phyloP scores from a whole-genome alignment of 1,140 invertebrate genomes.

The Penaeus indicus region DNA sequence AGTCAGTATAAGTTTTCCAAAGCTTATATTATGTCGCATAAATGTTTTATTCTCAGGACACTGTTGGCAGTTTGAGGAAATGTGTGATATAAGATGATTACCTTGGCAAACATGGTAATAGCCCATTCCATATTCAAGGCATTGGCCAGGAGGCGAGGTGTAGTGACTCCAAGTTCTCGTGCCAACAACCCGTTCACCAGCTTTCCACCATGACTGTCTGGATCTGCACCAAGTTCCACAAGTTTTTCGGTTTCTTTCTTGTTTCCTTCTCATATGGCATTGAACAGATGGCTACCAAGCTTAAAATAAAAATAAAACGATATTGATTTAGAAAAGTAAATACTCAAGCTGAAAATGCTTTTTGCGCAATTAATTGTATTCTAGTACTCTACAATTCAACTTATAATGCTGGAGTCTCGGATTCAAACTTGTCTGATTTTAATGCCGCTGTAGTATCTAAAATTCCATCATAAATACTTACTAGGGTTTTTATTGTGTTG shows the following conservation, averaged over 20 bases:
- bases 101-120: neutral
- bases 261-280: neutral
- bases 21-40: too few species aligned
- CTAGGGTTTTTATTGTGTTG: neutral
- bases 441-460: too few species aligned
- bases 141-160: neutral
- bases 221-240: conserved; percentile 1
- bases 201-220: conserved; percentile 2
- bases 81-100: neutral
- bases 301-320: neutral
- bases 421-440: too few species aligned
- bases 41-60: too few species aligned
- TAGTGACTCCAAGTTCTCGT: neutral
- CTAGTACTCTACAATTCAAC: too few species aligned
- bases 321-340: too few species aligned
- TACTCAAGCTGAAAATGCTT: too few species aligned
- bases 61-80: too few species aligned
- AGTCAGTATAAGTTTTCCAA: too few species aligned
- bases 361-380: too few species aligned
- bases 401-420: too few species aligned
- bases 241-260: neutral
- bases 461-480: too few species aligned
- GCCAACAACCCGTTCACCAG: neutral
- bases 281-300: neutral
- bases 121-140: neutral